phyloP scores from a whole-genome alignment of 2,113 vertebrate species.

The Bothrops jararaca region DNA sequence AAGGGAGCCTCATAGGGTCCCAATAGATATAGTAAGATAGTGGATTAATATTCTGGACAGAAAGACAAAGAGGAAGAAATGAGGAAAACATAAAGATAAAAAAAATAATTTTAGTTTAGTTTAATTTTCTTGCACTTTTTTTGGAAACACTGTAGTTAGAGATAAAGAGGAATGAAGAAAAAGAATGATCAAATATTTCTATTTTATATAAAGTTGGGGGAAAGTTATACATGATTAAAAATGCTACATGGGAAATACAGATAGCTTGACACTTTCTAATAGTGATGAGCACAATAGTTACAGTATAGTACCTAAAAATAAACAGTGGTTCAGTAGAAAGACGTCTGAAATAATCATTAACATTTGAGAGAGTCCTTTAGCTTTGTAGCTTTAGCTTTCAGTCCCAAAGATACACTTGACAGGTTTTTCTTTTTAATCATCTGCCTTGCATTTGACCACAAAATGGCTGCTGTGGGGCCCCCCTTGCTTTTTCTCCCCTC shows the following conservation, averaged over 20 bases:
- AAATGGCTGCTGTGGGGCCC: neutral
- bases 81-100: neutral
- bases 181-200: neutral
- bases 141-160: neutral
- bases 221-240: neutral
- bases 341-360: neutral
- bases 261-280: neutral
- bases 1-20: constrained; percentile 1
- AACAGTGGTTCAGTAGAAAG: neutral
- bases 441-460: neutral
- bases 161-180: neutral
- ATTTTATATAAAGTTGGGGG: neutral
- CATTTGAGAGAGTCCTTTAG: neutral
- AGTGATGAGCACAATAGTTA: neutral
- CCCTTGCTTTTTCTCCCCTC: neutral
- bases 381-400: neutral
- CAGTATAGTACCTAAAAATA: neutral
- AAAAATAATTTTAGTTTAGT: neutral
- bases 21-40: neutral
- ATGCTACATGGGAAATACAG: neutral
- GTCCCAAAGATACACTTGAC: neutral
- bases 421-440: neutral
- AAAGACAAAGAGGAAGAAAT: neutral
- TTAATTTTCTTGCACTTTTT: neutral
- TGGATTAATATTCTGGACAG: neutral